Conservation (phyloP, 2,113 vertebrate species). For the Bettongia penicillata region DNA sequence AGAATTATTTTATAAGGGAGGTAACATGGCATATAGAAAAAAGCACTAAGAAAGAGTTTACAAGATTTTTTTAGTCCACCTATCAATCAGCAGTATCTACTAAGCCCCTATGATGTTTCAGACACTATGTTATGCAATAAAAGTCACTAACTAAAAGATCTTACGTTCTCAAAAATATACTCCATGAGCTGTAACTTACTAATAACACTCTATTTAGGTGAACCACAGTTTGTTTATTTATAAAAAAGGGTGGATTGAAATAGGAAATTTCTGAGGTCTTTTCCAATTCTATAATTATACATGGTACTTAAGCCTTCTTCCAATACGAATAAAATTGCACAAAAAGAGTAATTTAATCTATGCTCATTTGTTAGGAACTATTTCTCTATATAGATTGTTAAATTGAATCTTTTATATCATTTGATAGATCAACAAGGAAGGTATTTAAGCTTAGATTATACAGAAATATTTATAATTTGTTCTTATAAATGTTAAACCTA, state of each 20-base stretch:
- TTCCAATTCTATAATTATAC: background rate
- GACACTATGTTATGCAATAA: background rate
- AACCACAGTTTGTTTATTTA: background rate
- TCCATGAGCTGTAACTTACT: background rate
- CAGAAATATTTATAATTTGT: constrained; percentile 30
- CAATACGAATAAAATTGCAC: background rate
- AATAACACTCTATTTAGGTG: background rate
- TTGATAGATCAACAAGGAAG: background rate
- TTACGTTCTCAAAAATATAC: background rate
- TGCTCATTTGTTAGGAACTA: background rate
- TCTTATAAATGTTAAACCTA: constrained; percentile 34
- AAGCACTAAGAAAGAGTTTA: constrained; percentile 43
- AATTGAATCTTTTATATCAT: background rate
- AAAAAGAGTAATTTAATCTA: background rate
- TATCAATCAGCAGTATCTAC: background rate
- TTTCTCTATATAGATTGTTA: background rate
- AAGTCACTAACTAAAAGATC: background rate
- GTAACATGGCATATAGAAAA: background rate
- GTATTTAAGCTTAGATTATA: background rate
- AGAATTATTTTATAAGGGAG: constrained; percentile 13
- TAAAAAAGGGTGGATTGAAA: background rate
- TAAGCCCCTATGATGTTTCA: background rate
- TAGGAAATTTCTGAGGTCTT: background rate
- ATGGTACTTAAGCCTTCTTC: background rate
- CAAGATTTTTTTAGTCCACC: background rate